Percentiles rank a stretch among this genome's conserved stretches.
Conservation (phyloP, 2,797 vertebrate species). For the Pangasius macronema region DNA sequence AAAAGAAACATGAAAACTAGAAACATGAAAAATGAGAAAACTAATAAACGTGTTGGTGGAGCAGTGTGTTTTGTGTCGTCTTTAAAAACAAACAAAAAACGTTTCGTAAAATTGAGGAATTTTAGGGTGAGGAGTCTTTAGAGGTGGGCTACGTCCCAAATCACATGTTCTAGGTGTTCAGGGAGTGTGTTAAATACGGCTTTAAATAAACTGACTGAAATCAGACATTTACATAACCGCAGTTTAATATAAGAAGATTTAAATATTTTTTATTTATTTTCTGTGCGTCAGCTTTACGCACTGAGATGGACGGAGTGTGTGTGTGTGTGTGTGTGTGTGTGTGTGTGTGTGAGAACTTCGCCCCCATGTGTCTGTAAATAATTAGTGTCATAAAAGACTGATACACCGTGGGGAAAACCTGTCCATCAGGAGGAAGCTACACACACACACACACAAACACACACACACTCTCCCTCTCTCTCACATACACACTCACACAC, state of each 20-base stretch:
- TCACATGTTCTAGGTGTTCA: neutral
- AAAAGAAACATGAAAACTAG: neutral
- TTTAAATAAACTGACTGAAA: neutral
- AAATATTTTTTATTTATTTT: neutral
- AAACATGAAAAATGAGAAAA: neutral
- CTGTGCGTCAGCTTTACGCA: neutral
- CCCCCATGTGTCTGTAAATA: neutral
- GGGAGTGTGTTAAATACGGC: too few species aligned
- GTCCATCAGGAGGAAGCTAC: neutral
- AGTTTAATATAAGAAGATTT: neutral
- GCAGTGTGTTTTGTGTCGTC: neutral
- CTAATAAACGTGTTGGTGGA: neutral
- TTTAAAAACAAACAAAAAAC: neutral
- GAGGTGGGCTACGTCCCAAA: neutral
- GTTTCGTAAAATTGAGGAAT: neutral
- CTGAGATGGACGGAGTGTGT: neutral
- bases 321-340: constrained; percentile 3
- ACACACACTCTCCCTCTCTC: too few species aligned
- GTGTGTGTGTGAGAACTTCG: neutral
- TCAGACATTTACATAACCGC: neutral
- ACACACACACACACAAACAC: neutral
- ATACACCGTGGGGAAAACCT: neutral
- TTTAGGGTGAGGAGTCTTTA: neutral
- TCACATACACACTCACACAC: neutral
- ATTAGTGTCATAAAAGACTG: neutral